Conservation (phyloP, 1,140 invertebrate genomes). For the Caerostris extrusa region DNA sequence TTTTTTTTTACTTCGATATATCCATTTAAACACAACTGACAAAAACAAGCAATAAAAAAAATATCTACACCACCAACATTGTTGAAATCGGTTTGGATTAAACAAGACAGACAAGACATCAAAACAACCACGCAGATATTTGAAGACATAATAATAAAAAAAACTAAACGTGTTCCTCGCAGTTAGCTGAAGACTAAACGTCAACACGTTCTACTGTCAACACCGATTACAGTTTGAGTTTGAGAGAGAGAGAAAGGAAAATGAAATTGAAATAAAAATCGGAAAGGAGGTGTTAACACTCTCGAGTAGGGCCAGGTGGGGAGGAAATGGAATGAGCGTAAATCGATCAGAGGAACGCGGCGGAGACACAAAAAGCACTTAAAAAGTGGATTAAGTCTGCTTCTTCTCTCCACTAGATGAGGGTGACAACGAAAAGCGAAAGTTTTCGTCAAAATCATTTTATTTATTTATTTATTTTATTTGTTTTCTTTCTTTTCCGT, state of each 20-base stretch:
- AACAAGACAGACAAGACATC: background rate
- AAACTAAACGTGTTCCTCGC: background rate
- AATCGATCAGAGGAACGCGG: constrained; percentile 62
- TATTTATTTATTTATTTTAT: background rate
- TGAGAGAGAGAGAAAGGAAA: background rate
- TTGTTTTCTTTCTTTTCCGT: background rate
- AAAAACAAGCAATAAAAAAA: background rate
- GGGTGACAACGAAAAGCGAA: background rate
- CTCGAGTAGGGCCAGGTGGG: background rate
- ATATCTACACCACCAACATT: background rate
- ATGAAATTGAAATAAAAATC: constrained; percentile 38
- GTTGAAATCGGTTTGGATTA: background rate
- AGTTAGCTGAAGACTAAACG: constrained; percentile 14
- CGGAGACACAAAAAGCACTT: constrained; percentile 44
- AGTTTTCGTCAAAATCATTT: background rate
- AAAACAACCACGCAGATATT: background rate
- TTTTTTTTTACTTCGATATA: background rate
- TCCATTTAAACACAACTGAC: background rate
- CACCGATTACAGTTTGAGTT: constrained; percentile 42
- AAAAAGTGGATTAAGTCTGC: constrained; percentile 75
- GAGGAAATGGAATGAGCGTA: constrained; percentile 65
- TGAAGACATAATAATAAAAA: background rate
- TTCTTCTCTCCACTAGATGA: background rate
- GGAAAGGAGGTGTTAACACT: constrained; percentile 1
- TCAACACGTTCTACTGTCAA: constrained; percentile 74